These are phyloP conservation scores for Eledona agricola DNA, from an alignment of 2,888 invertebrate species.

Conservation along the genomic window DNA sequence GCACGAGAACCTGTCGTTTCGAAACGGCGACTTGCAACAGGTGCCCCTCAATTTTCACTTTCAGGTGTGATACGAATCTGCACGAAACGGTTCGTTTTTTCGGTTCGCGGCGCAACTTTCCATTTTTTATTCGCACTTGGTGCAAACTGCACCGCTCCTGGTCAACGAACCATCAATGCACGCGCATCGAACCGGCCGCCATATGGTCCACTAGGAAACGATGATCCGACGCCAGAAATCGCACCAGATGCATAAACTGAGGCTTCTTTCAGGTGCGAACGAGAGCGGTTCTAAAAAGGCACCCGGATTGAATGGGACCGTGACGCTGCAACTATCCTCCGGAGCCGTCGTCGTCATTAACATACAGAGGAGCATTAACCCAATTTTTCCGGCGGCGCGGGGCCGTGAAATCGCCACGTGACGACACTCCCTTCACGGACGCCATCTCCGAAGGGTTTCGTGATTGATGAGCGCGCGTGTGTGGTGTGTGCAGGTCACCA, in stretches of 20 bases:
- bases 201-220: constrained; percentile 11
- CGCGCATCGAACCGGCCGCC: not conserved
- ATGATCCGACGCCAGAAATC: not conserved
- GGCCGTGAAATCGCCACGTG: constrained; percentile 16
- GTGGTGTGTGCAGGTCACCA: constrained; percentile 2
- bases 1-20: not conserved
- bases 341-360: constrained; percentile 11
- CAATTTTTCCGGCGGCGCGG: constrained; percentile 13
- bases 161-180: constrained; percentile 23
- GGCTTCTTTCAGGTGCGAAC: constrained; percentile 12
- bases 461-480: constrained; percentile 9
- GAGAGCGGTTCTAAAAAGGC: constrained; percentile 12
- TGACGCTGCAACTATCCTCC: constrained; percentile 19
- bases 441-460: too few relatives aligned
- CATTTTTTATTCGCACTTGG: constrained; percentile 4
- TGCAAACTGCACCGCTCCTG: constrained; percentile 9
- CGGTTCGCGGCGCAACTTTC: constrained; percentile 3
- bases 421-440: constrained; percentile 18
- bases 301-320: constrained; percentile 15
- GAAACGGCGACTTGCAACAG: constrained; percentile 3
- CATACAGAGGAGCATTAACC: constrained; percentile 25
- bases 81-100: not conserved
- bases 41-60: constrained; percentile 17
- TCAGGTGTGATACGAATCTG: constrained; percentile 7
- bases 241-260: constrained; percentile 1